A percentile compares a stretch with the other conserved stretches of the same genome.
Conservation (phyloP, 1,140 invertebrate genomes). For the Schlechtendalia chinensis region DNA sequence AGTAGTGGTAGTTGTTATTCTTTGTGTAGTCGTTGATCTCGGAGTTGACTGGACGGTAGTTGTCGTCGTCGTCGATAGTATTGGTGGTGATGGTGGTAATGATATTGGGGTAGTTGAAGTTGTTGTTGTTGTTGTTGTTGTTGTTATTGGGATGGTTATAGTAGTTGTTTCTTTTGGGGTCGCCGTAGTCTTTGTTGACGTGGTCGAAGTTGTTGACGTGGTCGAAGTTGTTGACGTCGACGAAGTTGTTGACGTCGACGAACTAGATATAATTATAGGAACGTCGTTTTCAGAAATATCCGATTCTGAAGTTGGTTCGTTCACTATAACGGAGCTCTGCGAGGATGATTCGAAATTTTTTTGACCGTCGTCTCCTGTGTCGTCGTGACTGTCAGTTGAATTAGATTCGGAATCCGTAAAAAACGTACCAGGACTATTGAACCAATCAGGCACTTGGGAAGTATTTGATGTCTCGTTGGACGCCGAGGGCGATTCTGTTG, state of each 20-base stretch:
- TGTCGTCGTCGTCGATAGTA: too few species aligned
- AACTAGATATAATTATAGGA: slow-evolving; percentile 16
- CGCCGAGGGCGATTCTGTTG: not conserved
- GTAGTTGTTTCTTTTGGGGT: not conserved
- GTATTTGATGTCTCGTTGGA: slow-evolving; percentile 1
- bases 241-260: not conserved
- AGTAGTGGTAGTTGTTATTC: not conserved
- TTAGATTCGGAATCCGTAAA: slow-evolving; percentile 25
- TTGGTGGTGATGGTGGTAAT: not conserved
- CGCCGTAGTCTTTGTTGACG: not conserved
- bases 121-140: not conserved
- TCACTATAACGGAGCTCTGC: not conserved
- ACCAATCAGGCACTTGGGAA: slow-evolving; percentile 14
- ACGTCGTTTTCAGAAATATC: slow-evolving; percentile 31
- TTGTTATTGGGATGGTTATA: not conserved
- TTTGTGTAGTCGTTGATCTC: not conserved
- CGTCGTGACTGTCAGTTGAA: slow-evolving; percentile 6
- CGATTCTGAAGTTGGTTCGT: slow-evolving; percentile 22
- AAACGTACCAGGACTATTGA: not conserved
- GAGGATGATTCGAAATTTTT: slow-evolving; percentile 9
- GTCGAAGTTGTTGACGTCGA: not conserved
- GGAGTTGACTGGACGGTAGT: too few species aligned
- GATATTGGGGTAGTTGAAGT: too few species aligned
- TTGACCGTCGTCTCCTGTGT: slow-evolving; percentile 3
- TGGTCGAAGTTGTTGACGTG: not conserved